Evolutionary conservation across 2,797 vertebrate genomes (phyloP).

Genomic region (Macrochelys suwanniensis): DNA sequence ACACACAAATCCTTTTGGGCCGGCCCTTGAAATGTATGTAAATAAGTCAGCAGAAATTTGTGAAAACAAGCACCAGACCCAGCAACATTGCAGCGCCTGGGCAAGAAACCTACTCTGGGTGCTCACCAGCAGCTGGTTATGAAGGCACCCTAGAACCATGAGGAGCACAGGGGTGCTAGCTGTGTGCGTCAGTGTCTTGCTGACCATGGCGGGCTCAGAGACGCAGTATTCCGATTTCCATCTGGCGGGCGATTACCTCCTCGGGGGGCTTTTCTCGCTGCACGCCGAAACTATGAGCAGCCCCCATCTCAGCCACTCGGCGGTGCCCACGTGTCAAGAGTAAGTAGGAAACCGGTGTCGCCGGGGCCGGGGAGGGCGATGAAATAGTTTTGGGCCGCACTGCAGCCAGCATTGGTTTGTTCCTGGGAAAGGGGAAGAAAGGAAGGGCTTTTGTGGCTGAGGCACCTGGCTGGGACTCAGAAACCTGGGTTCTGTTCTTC

Average conservation of each 20-base stretch:
- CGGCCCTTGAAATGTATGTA: not conserved
- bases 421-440: not conserved
- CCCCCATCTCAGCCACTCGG: constrained; percentile 79
- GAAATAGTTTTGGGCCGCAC: not conserved
- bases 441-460: not conserved
- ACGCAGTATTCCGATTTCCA: constrained; percentile 63
- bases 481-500: not conserved
- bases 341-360: not conserved
- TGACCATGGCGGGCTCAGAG: not conserved
- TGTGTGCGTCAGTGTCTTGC: not conserved
- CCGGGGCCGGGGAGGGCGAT: rapidly evolving
- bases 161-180: not conserved
- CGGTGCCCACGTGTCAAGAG: constrained; percentile 80
- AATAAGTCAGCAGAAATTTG: not conserved
- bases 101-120: rapidly evolving
- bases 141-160: not conserved
- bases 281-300: constrained; percentile 82
- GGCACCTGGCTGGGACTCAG: not conserved
- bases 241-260: constrained; percentile 81
- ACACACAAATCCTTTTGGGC: not conserved
- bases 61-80: not conserved
- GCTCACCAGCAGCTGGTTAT: not conserved
- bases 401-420: not conserved
- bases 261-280: constrained; percentile 87
- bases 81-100: not conserved